These are phyloP conservation scores for Pampusana beccarii DNA, from an alignment of 2,113 vertebrate species.

Conservation along the genomic window DNA sequence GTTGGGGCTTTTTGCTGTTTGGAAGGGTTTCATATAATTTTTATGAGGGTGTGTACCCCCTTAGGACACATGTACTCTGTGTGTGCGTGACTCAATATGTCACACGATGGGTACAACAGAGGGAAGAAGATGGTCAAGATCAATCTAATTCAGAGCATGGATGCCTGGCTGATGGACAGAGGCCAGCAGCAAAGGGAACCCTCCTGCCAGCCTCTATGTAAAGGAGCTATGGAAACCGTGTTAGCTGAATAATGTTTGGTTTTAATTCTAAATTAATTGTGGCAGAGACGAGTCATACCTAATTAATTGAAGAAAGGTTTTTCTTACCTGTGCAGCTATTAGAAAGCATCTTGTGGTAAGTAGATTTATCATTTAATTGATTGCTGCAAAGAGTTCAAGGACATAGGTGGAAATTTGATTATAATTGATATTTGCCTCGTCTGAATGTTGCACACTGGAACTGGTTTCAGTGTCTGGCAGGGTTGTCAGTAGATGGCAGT, in stretches of 20 bases:
- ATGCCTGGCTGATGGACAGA: not conserved
- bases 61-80: not conserved
- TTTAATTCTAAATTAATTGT: not conserved
- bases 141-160: not conserved
- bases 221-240: not conserved
- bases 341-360: not conserved
- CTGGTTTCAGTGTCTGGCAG: not conserved
- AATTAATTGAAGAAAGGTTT: not conserved
- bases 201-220: not conserved
- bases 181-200: not conserved
- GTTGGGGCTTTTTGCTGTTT: not conserved
- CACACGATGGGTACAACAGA: not conserved
- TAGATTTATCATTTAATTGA: not conserved
- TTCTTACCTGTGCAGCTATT: not conserved
- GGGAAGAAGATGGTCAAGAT: not conserved
- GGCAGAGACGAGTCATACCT: not conserved
- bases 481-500: conserved; percentile 52
- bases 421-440: not conserved
- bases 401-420: not conserved
- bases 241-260: not conserved
- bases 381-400: not conserved
- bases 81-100: not conserved
- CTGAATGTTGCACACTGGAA: not conserved
- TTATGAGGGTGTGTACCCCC: not conserved
- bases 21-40: not conserved